Percentiles rank a stretch among this genome's conserved stretches.
Evolutionary conservation across 2,113 vertebrate species (phyloP).

Genomic region (Lophotis ruficrista): DNA sequence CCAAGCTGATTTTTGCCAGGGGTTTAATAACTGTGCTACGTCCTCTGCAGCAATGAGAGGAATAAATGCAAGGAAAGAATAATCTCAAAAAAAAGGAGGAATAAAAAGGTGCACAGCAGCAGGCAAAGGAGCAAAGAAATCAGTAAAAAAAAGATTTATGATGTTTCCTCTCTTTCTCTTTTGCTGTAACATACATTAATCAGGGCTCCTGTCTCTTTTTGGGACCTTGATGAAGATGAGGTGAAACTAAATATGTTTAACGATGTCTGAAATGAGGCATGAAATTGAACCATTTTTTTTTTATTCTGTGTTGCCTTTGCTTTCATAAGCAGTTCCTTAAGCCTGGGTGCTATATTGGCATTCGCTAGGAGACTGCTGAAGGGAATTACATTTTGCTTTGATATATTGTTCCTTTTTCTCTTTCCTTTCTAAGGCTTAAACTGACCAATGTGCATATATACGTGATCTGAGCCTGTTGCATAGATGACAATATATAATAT

Average conservation of each 20-base stretch:
- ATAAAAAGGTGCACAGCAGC: not conserved
- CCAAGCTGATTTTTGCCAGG: not conserved
- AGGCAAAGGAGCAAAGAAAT: not conserved
- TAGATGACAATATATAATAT: not conserved
- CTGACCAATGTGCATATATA: not conserved
- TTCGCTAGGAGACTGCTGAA: not conserved
- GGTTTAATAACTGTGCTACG: not conserved
- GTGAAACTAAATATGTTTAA: slow-evolving; percentile 37
- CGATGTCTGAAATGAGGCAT: slow-evolving; percentile 49
- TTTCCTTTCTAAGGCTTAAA: not conserved
- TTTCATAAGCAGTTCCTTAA: slow-evolving; percentile 26
- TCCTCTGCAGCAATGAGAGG: not conserved
- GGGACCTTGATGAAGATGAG: slow-evolving; percentile 30
- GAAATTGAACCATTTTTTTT: slow-evolving; percentile 59
- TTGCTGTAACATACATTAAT: not conserved
- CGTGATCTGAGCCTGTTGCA: not conserved
- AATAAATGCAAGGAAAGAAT: not conserved
- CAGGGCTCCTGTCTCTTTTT: not conserved
- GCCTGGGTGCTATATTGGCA: slow-evolving; percentile 11
- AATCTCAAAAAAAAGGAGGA: not conserved
- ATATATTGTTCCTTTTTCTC: not conserved
- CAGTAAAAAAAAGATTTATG: not conserved
- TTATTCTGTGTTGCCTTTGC: slow-evolving; percentile 18
- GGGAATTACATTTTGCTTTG: not conserved
- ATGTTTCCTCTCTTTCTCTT: not conserved